phyloP scores from a whole-genome alignment of 2,888 invertebrate species.

The Monochamus alternatus region DNA sequence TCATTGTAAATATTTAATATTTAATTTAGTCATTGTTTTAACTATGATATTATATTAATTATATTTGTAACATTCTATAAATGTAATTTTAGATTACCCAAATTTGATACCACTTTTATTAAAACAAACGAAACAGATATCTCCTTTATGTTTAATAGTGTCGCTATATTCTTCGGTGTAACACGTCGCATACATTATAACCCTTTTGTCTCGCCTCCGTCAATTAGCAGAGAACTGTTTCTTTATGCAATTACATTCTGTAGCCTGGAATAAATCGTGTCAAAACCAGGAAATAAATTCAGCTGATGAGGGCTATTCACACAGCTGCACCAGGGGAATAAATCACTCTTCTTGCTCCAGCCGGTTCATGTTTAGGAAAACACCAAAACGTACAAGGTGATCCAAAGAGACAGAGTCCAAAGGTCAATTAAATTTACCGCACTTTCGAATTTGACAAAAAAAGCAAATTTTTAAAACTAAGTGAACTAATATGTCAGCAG shows the following conservation, averaged over 20 bases:
- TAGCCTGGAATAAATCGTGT: constrained; percentile 56
- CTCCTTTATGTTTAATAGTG: not conserved
- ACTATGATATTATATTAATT: no score
- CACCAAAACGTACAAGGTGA: not conserved
- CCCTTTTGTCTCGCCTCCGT: constrained; percentile 55
- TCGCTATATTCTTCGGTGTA: constrained; percentile 25
- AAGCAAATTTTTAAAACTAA: no score
- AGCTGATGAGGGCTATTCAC: constrained; percentile 62
- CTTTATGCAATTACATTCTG: constrained; percentile 59
- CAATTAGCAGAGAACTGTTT: constrained; percentile 59
- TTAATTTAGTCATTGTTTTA: no score
- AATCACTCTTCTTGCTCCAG: constrained; percentile 50
- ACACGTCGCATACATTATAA: constrained; percentile 39
- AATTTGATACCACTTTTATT: no score
- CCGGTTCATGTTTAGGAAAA: constrained; percentile 4
- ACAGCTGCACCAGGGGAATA: constrained; percentile 52
- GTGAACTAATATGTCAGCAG: no score
- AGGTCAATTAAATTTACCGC: not conserved
- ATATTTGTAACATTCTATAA: no score
- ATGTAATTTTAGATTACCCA: no score
- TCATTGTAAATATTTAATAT: no score
- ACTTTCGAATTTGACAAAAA: not conserved
- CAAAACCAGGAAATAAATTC: constrained; percentile 60
- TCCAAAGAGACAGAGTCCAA: not conserved
- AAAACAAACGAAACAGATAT: no score